Evolutionary conservation across 1,140 invertebrate genomes (phyloP).

Genomic region (Apis florea): DNA sequence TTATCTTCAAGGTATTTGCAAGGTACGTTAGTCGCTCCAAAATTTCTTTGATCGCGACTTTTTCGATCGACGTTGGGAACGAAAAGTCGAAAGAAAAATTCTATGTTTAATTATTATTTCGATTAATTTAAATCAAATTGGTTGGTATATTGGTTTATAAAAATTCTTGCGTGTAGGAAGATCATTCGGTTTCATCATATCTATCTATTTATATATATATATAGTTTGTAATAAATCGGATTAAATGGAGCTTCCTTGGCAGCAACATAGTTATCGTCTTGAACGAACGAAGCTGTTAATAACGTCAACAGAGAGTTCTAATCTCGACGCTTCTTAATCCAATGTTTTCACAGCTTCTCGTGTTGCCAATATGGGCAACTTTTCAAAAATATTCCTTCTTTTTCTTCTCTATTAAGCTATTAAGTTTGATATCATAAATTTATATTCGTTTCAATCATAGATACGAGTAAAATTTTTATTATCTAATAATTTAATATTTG

Average conservation of each 20-base stretch:
- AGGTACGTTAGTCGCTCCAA: slow-evolving; percentile 2
- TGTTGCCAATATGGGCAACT: background rate
- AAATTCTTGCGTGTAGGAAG: background rate
- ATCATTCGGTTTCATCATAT: too few species aligned
- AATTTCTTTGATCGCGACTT: slow-evolving; percentile 20
- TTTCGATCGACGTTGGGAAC: too few species aligned
- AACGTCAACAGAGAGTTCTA: slow-evolving; percentile 45
- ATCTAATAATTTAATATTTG: background rate
- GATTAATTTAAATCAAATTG: background rate
- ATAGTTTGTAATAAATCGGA: slow-evolving; percentile 6
- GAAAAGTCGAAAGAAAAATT: background rate
- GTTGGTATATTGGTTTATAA: too few species aligned
- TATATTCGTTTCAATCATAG: background rate
- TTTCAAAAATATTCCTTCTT: background rate
- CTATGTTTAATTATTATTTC: too few species aligned
- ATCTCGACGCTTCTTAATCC: slow-evolving; percentile 62
- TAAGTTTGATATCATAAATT: background rate
- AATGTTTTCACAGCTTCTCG: slow-evolving; percentile 26
- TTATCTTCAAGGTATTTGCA: slow-evolving; percentile 32
- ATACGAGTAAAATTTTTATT: background rate
- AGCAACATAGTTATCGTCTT: slow-evolving; percentile 10
- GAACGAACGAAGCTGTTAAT: slow-evolving; percentile 6
- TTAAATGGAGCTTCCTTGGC: background rate
- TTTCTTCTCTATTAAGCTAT: background rate
- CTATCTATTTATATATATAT: too few species aligned